Evolutionary conservation across 2,113 vertebrate genomes (phyloP), one percentile per base, ranked within the genome.

Genomic region (Emydura subglobosa): DNA sequence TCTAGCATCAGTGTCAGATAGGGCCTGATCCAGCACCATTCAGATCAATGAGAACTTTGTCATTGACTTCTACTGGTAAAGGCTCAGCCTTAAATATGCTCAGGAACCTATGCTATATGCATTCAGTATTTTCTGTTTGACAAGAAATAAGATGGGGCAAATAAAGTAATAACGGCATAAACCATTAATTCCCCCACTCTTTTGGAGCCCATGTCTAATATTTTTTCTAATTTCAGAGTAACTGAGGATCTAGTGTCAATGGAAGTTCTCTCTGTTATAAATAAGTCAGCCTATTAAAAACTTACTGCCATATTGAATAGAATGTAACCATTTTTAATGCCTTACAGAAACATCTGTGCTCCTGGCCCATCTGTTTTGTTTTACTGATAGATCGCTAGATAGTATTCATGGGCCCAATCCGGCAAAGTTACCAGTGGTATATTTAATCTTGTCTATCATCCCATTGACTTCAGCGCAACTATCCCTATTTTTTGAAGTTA

Each of bases 181-280:
- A 97, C 89, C 95, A 92, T 1, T 4, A 97, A 97, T 97, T 97
- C 93, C 80, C 81, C 88, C 53, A 93, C 94, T 96, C 91, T 98
- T 88, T 94, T 93, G 50, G 13, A 94, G 79, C 82, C 61, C 82
- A 83, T 47, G 59, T 96, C 94, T 97, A 96, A 96, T 96, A 96
- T 97, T 95, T 97, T 98, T 97, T 94, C 94, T 93, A 97, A 96
- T 89, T 95, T 95, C 82, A 92, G 85, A 96, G 89, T 54, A 97
- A 89, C 55, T 96, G 92, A 94, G 86, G 86, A 49, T 59, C 0
- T 19, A 86, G 88, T 94, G 76, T 85, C 86, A 96, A 90, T 50
- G 88, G 80, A 96, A 86, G 80, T 53, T 94, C 44, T 85, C 89
- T 91, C 95, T 96, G 92, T 91, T 85, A 96, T 89, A 92, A 97